A percentile compares a stretch with the other conserved stretches of the same genome.
These are phyloP conservation scores for Celastrina argiolus DNA, from an alignment of 2,888 invertebrate genomes.

Conservation along the genomic window DNA sequence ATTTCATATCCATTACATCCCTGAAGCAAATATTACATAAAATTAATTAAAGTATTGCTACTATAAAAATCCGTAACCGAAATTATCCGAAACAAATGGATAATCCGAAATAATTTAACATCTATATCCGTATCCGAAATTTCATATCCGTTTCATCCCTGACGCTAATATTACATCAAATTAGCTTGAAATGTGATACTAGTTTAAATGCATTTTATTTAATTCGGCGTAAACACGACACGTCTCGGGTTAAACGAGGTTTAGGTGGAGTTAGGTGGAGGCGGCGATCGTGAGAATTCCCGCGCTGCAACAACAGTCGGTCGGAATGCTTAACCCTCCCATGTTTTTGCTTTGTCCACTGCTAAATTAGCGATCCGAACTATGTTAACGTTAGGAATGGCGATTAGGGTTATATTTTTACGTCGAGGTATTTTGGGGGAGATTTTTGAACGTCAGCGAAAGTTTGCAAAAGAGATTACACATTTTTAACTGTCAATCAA, in stretches of 20 bases:
- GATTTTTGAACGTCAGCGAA: background rate
- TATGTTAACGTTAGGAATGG: constrained; percentile 37
- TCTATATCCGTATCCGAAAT: too few species aligned
- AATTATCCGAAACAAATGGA: too few species aligned
- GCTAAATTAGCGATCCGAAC: constrained; percentile 43
- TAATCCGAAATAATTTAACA: too few species aligned
- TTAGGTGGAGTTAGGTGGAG: constrained; percentile 27
- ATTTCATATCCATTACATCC: too few species aligned
- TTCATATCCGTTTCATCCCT: too few species aligned
- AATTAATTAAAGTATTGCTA: too few species aligned
- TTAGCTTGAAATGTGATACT: background rate
- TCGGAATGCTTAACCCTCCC: constrained; percentile 43
- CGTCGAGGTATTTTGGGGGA: background rate
- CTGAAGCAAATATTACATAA: too few species aligned
- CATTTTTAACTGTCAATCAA: too few species aligned
- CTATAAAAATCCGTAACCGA: too few species aligned
- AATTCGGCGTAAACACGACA: constrained; percentile 18
- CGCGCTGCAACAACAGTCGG: constrained; percentile 36
- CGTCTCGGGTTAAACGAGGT: constrained; percentile 25
- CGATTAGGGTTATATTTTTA: constrained; percentile 14
- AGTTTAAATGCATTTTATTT: constrained; percentile 26
- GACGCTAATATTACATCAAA: background rate
- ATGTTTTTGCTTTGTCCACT: constrained; percentile 45
- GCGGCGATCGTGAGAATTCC: constrained; percentile 41
- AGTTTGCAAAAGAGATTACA: too few species aligned